Conservation (phyloP, 2,113 vertebrate species). For the Pycnonotus jocosus region DNA sequence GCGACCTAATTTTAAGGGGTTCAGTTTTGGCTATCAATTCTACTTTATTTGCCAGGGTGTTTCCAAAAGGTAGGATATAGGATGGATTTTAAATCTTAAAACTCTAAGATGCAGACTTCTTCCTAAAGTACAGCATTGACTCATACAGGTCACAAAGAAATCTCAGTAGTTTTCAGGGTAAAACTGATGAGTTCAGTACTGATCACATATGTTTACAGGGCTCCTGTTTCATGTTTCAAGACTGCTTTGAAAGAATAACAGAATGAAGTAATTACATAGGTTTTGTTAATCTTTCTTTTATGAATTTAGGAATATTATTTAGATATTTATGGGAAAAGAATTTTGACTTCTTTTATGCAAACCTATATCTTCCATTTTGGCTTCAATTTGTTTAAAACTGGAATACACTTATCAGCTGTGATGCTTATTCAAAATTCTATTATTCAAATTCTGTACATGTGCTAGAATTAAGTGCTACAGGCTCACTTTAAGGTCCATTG, state of each 20-base stretch:
- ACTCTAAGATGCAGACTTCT: neutral
- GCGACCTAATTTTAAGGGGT: neutral
- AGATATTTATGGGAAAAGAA: neutral
- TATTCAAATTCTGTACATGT: neutral
- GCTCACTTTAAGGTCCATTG: neutral
- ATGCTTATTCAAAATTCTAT: neutral
- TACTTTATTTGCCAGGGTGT: rapidly evolving
- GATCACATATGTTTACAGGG: neutral
- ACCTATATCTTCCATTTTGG: neutral
- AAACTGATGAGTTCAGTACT: neutral
- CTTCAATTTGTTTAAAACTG: neutral
- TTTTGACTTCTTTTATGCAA: neutral
- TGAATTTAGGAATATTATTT: neutral
- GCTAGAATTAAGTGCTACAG: neutral
- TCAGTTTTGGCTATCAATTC: neutral
- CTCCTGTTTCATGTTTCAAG: neutral
- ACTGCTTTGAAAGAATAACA: neutral
- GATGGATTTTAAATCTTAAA: neutral
- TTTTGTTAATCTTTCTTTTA: neutral
- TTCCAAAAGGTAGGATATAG: neutral
- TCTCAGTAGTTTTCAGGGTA: neutral
- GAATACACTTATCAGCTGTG: neutral
- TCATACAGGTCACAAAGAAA: neutral
- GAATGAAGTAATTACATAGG: neutral
- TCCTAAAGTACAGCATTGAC: neutral